A percentile compares a stretch with the other conserved stretches of the same genome.
Evolutionary conservation across 2,888 invertebrate genomes (phyloP).

Genomic region (Drosophila antonietae): DNA sequence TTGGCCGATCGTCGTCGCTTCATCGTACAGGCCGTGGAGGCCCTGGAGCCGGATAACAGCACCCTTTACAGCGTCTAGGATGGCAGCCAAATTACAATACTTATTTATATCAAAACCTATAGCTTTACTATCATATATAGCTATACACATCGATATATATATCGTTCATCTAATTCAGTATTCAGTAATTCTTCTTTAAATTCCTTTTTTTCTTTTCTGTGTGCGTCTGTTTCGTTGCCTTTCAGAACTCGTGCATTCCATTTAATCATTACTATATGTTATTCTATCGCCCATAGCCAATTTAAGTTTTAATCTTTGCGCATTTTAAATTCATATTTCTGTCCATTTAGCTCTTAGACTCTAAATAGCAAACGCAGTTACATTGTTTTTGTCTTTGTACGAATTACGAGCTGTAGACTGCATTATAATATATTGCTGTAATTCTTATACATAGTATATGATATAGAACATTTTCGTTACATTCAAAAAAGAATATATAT

Average conservation of each 20-base stretch:
- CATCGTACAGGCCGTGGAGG: conserved; percentile 80
- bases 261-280: conserved; percentile 7
- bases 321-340: conserved; percentile 27
- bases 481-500: neutral
- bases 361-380: conserved; percentile 3
- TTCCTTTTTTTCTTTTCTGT: neutral
- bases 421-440: conserved; percentile 2
- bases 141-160: conserved; percentile 2
- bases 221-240: neutral
- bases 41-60: conserved; percentile 81
- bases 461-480: conserved; percentile 6
- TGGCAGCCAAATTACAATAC: conserved; percentile 4
- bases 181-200: conserved; percentile 1
- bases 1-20: conserved; percentile 79
- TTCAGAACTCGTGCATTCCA: neutral
- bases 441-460: conserved; percentile 1
- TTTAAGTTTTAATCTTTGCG: conserved; percentile 23
- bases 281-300: neutral
- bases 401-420: conserved; percentile 26
- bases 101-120: conserved; percentile 43
- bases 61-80: conserved; percentile 72
- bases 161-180: conserved; percentile 26
- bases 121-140: conserved; percentile 44
- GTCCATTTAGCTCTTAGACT: conserved; percentile 22
- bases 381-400: conserved; percentile 20